Percentiles rank a stretch among this genome's conserved stretches.
Conservation (phyloP, 1,140 invertebrate species). For the Penaeus japonicus region DNA sequence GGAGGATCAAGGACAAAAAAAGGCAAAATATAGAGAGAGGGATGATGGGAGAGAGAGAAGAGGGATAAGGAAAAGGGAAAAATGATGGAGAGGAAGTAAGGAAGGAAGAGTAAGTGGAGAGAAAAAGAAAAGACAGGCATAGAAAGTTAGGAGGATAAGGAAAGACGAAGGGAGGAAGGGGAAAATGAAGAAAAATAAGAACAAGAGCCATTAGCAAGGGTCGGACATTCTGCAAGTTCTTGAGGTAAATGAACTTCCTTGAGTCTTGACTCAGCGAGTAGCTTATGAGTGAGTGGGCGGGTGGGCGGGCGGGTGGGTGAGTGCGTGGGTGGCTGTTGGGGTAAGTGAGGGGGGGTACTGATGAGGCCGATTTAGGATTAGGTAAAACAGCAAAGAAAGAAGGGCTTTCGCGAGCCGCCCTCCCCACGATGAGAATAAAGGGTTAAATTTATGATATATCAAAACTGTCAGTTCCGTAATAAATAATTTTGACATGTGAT, state of each 20-base stretch:
- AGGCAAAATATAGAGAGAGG: not conserved
- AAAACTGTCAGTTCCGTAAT: constrained; percentile 18
- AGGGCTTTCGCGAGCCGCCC: too few species aligned
- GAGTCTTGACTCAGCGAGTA: too few species aligned
- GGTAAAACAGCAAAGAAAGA: too few species aligned
- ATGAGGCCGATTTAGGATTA: too few species aligned
- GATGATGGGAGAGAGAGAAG: not conserved
- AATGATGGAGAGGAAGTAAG: not conserved
- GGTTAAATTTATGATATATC: constrained; percentile 36
- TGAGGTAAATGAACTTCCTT: not conserved
- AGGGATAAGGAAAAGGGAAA: not conserved
- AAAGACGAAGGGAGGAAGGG: not conserved
- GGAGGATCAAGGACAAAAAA: not conserved
- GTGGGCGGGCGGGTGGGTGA: too few species aligned
- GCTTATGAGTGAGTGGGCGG: too few species aligned
- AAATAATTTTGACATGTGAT: constrained; percentile 26
- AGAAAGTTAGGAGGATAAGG: not conserved
- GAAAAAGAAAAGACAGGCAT: not conserved
- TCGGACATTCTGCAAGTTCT: not conserved
- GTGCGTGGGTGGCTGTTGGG: too few species aligned
- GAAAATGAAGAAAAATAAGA: not conserved
- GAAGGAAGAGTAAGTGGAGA: not conserved
- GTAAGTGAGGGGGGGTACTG: too few species aligned
- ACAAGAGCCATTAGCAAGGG: not conserved
- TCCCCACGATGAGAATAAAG: not conserved